phyloP scores from a whole-genome alignment of 2,888 invertebrate species.

The Actias luna region DNA sequence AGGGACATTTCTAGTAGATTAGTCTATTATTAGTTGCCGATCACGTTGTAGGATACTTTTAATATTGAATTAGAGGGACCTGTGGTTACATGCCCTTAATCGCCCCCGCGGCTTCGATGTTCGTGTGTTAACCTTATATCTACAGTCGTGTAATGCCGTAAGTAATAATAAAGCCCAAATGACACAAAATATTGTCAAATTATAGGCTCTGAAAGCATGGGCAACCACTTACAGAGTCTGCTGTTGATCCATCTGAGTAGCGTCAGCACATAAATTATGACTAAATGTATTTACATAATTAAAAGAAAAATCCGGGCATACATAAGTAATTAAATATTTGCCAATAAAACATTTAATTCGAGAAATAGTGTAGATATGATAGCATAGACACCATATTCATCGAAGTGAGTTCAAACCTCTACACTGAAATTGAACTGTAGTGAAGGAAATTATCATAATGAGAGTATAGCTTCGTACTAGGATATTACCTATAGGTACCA shows the following conservation, averaged over 20 bases:
- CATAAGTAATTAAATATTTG: too few species aligned
- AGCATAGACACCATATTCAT: too few species aligned
- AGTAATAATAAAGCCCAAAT: conserved; percentile 81
- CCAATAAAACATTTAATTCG: too few species aligned
- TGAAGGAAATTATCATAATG: too few species aligned
- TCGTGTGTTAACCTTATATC: conserved; percentile 77
- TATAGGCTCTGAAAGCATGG: conserved; percentile 79
- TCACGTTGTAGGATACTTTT: conserved; percentile 80
- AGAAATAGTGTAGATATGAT: too few species aligned
- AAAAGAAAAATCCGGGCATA: too few species aligned
- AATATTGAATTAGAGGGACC: conserved; percentile 81
- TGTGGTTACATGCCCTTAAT: conserved; percentile 79
- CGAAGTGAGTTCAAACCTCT: too few species aligned
- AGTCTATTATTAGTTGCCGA: conserved; percentile 80
- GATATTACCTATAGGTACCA: too few species aligned
- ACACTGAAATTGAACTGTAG: too few species aligned
- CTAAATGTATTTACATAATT: too few species aligned
- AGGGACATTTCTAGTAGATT: conserved; percentile 79
- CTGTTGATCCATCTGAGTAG: conserved; percentile 61
- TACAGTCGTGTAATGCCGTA: conserved; percentile 76
- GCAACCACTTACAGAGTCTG: conserved; percentile 78
- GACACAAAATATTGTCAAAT: conserved; percentile 83
- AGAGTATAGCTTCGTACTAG: too few species aligned
- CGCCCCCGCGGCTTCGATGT: conserved; percentile 64
- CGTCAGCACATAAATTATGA: conserved; percentile 45